Percentiles rank a stretch among this genome's conserved stretches.
Conservation (phyloP, 1,140 invertebrate genomes). For the Eumaeus atala region DNA sequence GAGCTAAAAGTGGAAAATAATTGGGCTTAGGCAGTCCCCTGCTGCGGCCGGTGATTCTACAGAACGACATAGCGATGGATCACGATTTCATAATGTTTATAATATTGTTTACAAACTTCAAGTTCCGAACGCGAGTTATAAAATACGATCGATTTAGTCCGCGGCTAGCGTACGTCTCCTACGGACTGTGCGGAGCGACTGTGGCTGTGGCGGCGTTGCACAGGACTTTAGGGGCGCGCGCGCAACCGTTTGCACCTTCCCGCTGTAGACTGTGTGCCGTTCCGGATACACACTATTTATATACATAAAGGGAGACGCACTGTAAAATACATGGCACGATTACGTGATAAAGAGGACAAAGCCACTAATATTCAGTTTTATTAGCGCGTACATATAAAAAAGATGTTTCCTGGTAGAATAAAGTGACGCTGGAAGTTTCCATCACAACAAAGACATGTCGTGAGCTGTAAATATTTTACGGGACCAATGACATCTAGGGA, state of each 20-base stretch:
- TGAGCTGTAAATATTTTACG: conserved; percentile 8
- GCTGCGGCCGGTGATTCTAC: conserved; percentile 87
- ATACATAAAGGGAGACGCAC: conserved; percentile 61
- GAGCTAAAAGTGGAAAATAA: conserved; percentile 87
- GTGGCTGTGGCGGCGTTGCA: conserved; percentile 27
- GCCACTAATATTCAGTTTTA: conserved; percentile 22
- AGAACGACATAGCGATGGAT: conserved; percentile 77
- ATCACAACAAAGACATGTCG: not conserved
- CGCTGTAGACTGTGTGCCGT: conserved; percentile 62
- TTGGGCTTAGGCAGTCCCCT: conserved; percentile 86
- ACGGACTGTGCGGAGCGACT: conserved; percentile 43
- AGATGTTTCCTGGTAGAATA: not conserved
- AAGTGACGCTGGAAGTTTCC: not conserved
- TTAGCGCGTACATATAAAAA: conserved; percentile 7
- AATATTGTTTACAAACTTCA: conserved; percentile 50
- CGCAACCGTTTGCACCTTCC: conserved; percentile 57
- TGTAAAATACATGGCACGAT: conserved; percentile 62
- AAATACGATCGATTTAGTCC: conserved; percentile 34
- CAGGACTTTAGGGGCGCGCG: conserved; percentile 29
- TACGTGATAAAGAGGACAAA: conserved; percentile 38
- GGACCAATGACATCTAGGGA: not conserved
- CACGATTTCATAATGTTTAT: conserved; percentile 54
- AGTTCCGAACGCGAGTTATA: conserved; percentile 21
- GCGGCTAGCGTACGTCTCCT: conserved; percentile 45
- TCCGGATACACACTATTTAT: conserved; percentile 67